Conservation (phyloP, 2,888 invertebrate species). For the Drosophila demipolita region DNA sequence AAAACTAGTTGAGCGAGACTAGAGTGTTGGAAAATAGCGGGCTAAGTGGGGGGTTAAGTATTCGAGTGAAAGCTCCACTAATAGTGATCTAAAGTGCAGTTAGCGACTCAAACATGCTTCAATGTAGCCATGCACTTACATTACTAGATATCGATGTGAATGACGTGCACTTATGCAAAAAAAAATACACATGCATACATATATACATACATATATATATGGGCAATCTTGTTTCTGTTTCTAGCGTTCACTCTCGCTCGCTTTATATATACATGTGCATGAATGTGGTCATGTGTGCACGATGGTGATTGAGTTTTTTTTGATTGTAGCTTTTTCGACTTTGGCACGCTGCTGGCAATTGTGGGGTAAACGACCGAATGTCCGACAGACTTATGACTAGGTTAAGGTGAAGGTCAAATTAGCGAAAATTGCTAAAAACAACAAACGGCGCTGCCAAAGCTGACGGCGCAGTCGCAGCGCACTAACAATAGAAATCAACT, state of each 20-base stretch:
- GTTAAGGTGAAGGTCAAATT: conserved; percentile 86
- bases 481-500: conserved; percentile 77
- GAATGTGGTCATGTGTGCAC: neutral
- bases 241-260: conserved; percentile 8
- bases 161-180: conserved; percentile 2
- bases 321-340: conserved; percentile 47
- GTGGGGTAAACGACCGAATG: conserved; percentile 85
- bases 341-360: conserved; percentile 53
- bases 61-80: conserved; percentile 52
- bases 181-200: neutral
- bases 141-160: neutral
- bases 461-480: conserved; percentile 31
- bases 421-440: conserved; percentile 60
- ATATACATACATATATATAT: neutral
- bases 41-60: conserved; percentile 27
- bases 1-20: conserved; percentile 49
- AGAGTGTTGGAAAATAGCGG: neutral
- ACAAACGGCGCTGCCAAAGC: conserved; percentile 26
- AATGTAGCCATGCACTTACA: neutral
- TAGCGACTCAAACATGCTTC: neutral
- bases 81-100: conserved; percentile 6
- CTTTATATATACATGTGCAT: neutral
- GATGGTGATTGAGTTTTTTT: conserved; percentile 45
- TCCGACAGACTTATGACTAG: conserved; percentile 85
- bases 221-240: conserved; percentile 1